These are phyloP conservation scores for Ornithoptera priamus DNA, from an alignment of 2,888 invertebrate genomes.

Conservation along the genomic window DNA sequence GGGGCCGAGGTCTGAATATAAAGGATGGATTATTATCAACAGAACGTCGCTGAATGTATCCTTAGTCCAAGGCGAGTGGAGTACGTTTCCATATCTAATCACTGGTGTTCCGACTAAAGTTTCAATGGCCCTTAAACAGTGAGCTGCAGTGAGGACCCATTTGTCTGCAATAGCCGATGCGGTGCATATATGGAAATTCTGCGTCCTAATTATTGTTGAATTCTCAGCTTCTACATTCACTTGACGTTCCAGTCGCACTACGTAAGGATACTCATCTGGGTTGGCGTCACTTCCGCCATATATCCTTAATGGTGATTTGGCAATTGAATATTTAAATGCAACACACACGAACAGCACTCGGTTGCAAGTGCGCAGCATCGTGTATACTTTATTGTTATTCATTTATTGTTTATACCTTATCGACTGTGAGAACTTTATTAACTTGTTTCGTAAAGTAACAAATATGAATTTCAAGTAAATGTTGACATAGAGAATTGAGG, in stretches of 20 bases:
- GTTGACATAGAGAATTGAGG: too few relatives aligned
- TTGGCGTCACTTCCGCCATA: neutral
- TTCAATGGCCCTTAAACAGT: neutral
- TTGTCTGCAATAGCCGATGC: neutral
- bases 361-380: neutral
- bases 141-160: neutral
- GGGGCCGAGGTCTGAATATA: neutral
- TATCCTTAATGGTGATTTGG: slow-evolving; percentile 7
- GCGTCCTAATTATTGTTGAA: neutral
- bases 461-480: too few relatives aligned
- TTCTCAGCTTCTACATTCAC: neutral
- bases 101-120: neutral
- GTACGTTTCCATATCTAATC: slow-evolving; percentile 5
- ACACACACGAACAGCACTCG: neutral
- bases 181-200: neutral
- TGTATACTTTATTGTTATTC: neutral
- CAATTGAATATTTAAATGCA: slow-evolving; percentile 1
- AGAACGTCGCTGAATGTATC: slow-evolving; percentile 19
- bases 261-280: neutral
- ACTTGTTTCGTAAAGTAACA: too few relatives aligned
- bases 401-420: too few relatives aligned
- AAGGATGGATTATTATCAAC: slow-evolving; percentile 4
- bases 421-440: too few relatives aligned
- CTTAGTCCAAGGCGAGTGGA: neutral
- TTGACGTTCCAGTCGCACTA: neutral